A percentile compares a stretch with the other conserved stretches of the same genome.
These are phyloP conservation scores for Cyanistes caeruleus DNA, from an alignment of 2,113 vertebrate species.

Conservation along the genomic window DNA sequence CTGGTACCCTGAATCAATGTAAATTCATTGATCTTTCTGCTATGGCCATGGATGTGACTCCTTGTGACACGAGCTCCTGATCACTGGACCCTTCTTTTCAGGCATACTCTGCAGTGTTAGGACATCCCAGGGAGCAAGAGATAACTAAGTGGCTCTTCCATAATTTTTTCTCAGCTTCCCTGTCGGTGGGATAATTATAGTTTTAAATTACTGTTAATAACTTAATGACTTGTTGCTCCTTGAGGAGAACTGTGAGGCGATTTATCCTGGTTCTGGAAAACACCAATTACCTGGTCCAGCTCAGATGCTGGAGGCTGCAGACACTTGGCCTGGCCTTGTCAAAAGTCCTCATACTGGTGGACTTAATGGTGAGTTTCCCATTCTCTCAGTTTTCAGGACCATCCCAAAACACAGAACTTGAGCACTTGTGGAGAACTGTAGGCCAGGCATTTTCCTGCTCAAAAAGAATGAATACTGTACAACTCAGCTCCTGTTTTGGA, in stretches of 20 bases:
- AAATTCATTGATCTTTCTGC: conserved; percentile 21
- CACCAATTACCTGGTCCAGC: neutral
- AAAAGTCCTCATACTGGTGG: neutral
- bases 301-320: neutral
- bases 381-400: neutral
- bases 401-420: neutral
- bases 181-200: neutral
- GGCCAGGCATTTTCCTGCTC: neutral
- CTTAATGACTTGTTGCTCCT: neutral
- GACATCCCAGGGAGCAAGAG: neutral
- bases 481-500: neutral
- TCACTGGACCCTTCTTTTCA: neutral
- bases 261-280: neutral
- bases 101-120: neutral
- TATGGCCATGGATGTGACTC: neutral
- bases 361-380: neutral
- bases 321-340: neutral
- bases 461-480: neutral
- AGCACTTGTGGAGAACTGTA: neutral
- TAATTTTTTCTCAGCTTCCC: neutral
- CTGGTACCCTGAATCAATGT: neutral
- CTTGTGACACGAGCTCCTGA: neutral
- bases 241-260: neutral
- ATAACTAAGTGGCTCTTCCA: neutral
- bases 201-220: neutral